Evolutionary conservation across 1,140 invertebrate genomes (phyloP), one percentile per base, ranked within the genome.

Genomic region (Hetaerina americana): DNA sequence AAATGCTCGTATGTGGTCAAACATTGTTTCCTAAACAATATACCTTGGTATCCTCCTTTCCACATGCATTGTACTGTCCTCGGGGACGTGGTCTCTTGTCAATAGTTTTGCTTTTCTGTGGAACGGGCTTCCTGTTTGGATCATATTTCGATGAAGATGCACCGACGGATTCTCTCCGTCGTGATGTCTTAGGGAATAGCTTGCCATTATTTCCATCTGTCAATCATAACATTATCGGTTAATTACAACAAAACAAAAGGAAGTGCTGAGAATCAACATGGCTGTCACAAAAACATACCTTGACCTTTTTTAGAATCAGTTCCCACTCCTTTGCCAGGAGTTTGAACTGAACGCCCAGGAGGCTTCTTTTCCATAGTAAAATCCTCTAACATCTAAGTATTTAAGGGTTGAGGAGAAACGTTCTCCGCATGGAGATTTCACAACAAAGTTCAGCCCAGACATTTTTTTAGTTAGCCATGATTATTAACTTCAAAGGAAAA

Each of bases 391-490:
- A 81, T 82, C 77, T 81, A 81, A 75, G 71, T 75, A 77, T 31
- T 74, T 18, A 74, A 74, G 75, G 74, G 77, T 76, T 80, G 78
- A 80, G 81, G 81, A 82, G 78, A 80, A 76, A 79, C 84, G 82
- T 83, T 87, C 88, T 89, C 88, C 89, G 84, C 85, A 83, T 84
- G 87, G 87, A 89, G 88, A 87, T 84, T 84, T 82, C 79, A 82
- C 82, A 80, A 79, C 78, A 82, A 84, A 81, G 81, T 86, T 86
- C 84, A 86, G 80, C 79, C 82, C 82, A 87, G 85, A 89, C 89
- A 90, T 90, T 70, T 75, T 85, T 90, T 84, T 78, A 91, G 86
- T 86, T 90, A 89, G 87, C 89, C 89, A 91, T 91, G 87, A 88
- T 89, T 89, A 84, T 82, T 78, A 81, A 80, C 79, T 78, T 80